Conservation (phyloP, 2,113 vertebrate genomes). For the Talpa occidentalis region DNA sequence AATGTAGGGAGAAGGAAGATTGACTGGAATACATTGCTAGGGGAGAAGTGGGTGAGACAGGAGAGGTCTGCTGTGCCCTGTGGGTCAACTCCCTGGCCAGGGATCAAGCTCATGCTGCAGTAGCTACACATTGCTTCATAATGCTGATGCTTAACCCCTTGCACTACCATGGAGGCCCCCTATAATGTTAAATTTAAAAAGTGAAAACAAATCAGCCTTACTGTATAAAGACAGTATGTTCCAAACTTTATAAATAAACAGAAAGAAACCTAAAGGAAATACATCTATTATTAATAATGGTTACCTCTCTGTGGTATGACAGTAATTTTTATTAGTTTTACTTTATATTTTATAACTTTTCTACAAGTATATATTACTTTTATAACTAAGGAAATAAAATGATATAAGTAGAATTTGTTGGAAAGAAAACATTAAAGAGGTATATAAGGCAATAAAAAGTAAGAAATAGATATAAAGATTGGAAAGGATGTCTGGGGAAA, state of each 20-base stretch:
- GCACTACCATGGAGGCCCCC: too few relatives aligned
- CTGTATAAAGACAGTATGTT: neutral
- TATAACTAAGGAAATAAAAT: slow-evolving; percentile 22
- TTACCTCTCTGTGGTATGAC: neutral
- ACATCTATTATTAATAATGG: neutral
- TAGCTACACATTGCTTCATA: too few relatives aligned
- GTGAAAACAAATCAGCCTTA: neutral
- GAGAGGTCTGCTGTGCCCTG: too few relatives aligned
- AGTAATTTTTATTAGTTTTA: neutral
- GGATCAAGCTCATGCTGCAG: too few relatives aligned
- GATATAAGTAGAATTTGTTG: neutral
- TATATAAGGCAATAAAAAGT: neutral
- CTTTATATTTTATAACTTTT: slow-evolving; percentile 28
- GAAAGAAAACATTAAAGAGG: neutral
- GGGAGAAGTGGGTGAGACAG: too few relatives aligned
- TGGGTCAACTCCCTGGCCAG: too few relatives aligned
- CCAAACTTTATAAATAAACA: neutral
- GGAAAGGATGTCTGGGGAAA: neutral
- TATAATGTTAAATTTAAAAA: neutral
- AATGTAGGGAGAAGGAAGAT: too few relatives aligned
- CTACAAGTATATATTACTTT: slow-evolving; percentile 9
- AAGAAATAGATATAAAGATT: neutral
- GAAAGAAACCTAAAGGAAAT: neutral
- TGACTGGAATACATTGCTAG: too few relatives aligned
- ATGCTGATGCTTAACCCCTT: too few relatives aligned